Conservation (phyloP, 2,888 invertebrate species). For the Drosophila mercatorum region DNA sequence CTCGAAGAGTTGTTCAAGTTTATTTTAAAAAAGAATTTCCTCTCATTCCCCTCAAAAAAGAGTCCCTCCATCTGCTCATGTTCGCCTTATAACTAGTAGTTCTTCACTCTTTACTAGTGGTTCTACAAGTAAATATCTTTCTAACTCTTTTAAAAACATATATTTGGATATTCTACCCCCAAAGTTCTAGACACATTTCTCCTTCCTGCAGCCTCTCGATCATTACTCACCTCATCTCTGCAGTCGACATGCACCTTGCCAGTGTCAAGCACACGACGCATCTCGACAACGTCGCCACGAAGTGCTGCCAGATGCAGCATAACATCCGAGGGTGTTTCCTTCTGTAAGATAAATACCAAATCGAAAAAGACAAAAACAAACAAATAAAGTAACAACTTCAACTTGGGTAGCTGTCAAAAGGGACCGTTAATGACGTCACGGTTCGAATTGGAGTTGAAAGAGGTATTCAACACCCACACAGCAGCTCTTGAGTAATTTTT, state of each 20-base stretch:
- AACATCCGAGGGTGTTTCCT: conserved; percentile 96
- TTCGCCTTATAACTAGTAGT: too few relatives aligned
- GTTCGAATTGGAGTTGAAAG: neutral
- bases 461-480: conserved; percentile 14
- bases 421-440: conserved; percentile 24
- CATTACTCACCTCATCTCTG: conserved; percentile 91
- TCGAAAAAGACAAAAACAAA: conserved; percentile 10
- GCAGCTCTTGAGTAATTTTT: conserved; percentile 25
- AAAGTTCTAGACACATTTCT: too few relatives aligned
- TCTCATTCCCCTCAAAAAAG: too few relatives aligned
- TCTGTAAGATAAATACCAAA: conserved; percentile 87
- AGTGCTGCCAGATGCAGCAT: conserved; percentile 96
- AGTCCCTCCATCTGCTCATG: too few relatives aligned
- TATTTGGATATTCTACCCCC: too few relatives aligned
- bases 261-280: conserved; percentile 93
- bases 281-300: conserved; percentile 91
- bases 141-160: too few relatives aligned
- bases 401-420: conserved; percentile 53
- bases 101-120: too few relatives aligned
- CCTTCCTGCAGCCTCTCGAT: neutral
- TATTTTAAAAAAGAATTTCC: too few relatives aligned
- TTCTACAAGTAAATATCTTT: too few relatives aligned
- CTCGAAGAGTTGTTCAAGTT: too few relatives aligned
- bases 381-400: conserved; percentile 48
- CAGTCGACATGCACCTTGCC: conserved; percentile 98